Conservation (phyloP, 2,888 invertebrate species). For the Stomorhina lunata region DNA sequence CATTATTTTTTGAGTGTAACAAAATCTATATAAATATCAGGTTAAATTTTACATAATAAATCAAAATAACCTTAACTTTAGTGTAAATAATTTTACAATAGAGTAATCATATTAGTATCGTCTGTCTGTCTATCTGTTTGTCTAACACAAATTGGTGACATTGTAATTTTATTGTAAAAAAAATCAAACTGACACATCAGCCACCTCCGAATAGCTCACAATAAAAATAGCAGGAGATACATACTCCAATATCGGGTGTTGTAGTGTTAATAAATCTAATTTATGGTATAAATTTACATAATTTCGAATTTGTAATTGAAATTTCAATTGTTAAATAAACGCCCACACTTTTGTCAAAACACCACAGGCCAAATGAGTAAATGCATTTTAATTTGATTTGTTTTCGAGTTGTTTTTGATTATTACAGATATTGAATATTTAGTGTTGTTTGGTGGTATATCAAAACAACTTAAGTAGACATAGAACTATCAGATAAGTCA, state of each 20-base stretch:
- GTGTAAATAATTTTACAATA: constrained; percentile 13
- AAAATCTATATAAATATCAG: constrained; percentile 22
- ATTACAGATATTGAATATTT: not conserved
- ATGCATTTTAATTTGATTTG: constrained; percentile 29
- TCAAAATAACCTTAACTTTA: constrained; percentile 49
- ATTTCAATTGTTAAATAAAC: constrained; percentile 58
- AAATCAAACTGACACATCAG: not conserved
- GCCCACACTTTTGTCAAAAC: constrained; percentile 45
- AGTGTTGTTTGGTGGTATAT: too few relatives aligned
- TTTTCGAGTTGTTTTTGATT: not conserved
- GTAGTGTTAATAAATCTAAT: constrained; percentile 43
- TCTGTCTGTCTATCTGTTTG: not conserved
- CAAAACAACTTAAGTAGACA: too few relatives aligned
- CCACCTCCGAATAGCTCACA: not conserved
- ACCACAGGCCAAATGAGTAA: constrained; percentile 53
- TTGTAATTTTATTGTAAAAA: constrained; percentile 33
- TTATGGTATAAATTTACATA: constrained; percentile 60
- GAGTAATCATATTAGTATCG: not conserved
- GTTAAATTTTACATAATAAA: constrained; percentile 51
- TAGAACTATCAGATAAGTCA: too few relatives aligned
- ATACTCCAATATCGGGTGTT: constrained; percentile 26
- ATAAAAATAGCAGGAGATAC: constrained; percentile 13
- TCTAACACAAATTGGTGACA: constrained; percentile 37
- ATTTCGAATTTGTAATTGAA: constrained; percentile 60
- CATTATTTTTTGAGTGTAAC: not conserved